Base-by-base conservation (phyloP, 1,140 invertebrate genomes). In the Liolophura sinensis region DNA sequence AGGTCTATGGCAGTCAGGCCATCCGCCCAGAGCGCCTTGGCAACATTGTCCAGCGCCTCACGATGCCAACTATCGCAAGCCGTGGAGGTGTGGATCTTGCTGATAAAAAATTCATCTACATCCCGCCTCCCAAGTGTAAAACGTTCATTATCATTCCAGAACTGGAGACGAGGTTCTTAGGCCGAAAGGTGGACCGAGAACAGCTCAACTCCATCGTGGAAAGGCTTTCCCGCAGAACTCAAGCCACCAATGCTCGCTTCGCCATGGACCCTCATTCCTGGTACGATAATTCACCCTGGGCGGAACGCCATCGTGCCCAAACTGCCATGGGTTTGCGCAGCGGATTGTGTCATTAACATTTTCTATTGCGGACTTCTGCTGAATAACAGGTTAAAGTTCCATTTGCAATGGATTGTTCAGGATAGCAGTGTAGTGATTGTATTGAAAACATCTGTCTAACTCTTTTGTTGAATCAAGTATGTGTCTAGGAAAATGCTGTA, bases 211-310 rank as follows among this genome's bases (percentile, higher is more conserved):
- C 72, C 0, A 78, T 78, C 31, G 73, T 78, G 22, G 51, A 60
- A 6, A 64, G 78, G 3, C 68, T 80, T 0, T 78, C 73, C 9
- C 65, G 65, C 52, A 68, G 78, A 49, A 80, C 77, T 4, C 73
- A 74, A 46, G 77, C 78, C 3, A 78, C 76, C 59, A 71, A 74
- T 25, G 75, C 78, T 20, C 78, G 78, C 65, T 78, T 73, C 63
- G 67, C 73, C 4, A 51, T 61, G 1, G 75, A 75, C 60, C 71
- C 68, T 1, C 73, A 80, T 67, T 75, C 77, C 0, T 80, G 77
- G 77, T 56, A 70, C 5, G 78, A 80, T 51, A 62, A 67, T 14
- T 69, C 69, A 1, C 69, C 74, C 3, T 40, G 31, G 31, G 31
- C 31, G 31, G 31, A 40, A 9, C 31, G 31, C 3, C 31, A 40